These are phyloP conservation scores for Stenoptilia bipunctidactyla DNA, from an alignment of 2,888 invertebrate species.

Conservation along the genomic window DNA sequence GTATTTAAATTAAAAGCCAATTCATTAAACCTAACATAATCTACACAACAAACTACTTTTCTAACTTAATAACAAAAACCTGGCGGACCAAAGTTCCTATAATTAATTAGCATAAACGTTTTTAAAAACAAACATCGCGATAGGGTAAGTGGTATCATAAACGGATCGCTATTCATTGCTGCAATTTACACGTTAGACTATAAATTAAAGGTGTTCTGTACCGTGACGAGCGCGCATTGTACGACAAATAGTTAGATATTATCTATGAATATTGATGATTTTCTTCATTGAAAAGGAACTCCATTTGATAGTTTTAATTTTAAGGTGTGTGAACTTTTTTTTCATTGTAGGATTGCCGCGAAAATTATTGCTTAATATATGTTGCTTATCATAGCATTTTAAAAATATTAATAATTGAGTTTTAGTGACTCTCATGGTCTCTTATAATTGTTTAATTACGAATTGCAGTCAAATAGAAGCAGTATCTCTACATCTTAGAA, in stretches of 20 bases:
- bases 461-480: too few relatives aligned
- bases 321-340: not conserved
- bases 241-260: conserved; percentile 18
- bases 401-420: too few relatives aligned
- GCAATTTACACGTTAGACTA: conserved; percentile 54
- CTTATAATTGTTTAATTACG: too few relatives aligned
- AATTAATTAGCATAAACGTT: conserved; percentile 54
- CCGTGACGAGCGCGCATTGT: conserved; percentile 40
- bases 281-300: conserved; percentile 13
- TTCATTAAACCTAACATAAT: too few relatives aligned
- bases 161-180: conserved; percentile 49
- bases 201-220: conserved; percentile 40
- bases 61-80: conserved; percentile 26
- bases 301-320: not conserved
- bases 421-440: too few relatives aligned
- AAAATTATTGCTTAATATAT: too few relatives aligned
- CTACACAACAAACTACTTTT: conserved; percentile 4
- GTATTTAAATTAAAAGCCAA: too few relatives aligned
- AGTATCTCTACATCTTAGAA: too few relatives aligned
- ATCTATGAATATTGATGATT: conserved; percentile 20
- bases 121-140: conserved; percentile 53
- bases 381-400: too few relatives aligned
- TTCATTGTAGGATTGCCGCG: too few relatives aligned
- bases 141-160: conserved; percentile 28
- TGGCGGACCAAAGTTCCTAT: conserved; percentile 43